Evolutionary conservation across 1,140 invertebrate genomes (phyloP).

Genomic region (Anastrepha ludens): DNA sequence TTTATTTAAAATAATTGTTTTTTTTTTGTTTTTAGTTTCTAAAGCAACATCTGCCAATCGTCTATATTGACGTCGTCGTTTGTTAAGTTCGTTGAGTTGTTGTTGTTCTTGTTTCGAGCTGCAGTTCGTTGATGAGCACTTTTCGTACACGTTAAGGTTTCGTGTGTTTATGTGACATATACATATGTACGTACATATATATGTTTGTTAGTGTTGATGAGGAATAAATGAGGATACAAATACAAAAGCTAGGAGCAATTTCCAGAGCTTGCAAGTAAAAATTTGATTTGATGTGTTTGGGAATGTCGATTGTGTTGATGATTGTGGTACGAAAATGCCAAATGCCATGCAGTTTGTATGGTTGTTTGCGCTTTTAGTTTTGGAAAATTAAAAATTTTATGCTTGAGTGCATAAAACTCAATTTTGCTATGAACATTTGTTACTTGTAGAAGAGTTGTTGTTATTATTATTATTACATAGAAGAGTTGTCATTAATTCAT

Average conservation of each 20-base stretch:
- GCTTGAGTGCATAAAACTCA: slow-evolving; percentile 49
- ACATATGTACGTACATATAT: background rate
- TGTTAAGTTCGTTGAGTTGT: slow-evolving; percentile 37
- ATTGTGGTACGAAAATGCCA: slow-evolving; percentile 1
- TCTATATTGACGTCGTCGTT: slow-evolving; percentile 34
- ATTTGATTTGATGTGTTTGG: no score
- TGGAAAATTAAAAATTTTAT: slow-evolving; percentile 49
- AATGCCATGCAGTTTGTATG: slow-evolving; percentile 27
- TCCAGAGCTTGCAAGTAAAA: background rate
- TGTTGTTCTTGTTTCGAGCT: slow-evolving; percentile 20
- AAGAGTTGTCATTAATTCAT: background rate
- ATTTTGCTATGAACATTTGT: slow-evolving; percentile 42
- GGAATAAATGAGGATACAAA: background rate
- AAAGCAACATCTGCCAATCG: slow-evolving; percentile 53
- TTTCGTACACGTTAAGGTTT: slow-evolving; percentile 36
- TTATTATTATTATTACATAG: background rate
- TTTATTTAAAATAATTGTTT: background rate
- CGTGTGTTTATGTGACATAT: background rate
- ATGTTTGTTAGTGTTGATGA: background rate
- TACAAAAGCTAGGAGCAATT: background rate
- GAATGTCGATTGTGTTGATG: background rate
- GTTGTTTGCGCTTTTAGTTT: slow-evolving; percentile 35
- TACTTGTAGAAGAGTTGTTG: slow-evolving; percentile 4
- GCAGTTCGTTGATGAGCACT: slow-evolving; percentile 41
- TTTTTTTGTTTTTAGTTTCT: slow-evolving; percentile 15